phyloP scores from a whole-genome alignment of 2,113 vertebrate genomes.

The Sigmodon hispidus region DNA sequence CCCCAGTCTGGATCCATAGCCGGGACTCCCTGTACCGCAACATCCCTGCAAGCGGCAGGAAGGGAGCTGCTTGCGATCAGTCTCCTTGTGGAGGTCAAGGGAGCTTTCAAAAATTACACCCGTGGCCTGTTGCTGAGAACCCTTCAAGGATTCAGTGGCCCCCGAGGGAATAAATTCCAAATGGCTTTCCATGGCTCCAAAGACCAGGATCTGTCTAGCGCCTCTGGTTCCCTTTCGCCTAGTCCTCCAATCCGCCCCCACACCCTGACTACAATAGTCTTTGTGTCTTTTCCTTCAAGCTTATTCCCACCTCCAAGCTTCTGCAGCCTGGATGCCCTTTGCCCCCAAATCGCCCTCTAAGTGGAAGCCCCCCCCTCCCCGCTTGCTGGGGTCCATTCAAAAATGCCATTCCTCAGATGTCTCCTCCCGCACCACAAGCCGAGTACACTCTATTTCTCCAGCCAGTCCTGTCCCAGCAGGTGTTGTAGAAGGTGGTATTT shows the following conservation, averaged over 20 bases:
- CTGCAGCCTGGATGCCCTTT: background rate
- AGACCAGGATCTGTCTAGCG: background rate
- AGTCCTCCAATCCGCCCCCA: background rate
- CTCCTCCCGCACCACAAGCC: background rate
- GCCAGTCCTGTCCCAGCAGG: background rate
- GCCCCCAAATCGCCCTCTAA: background rate
- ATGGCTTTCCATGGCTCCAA: background rate
- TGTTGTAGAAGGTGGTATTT: background rate
- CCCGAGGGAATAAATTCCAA: background rate
- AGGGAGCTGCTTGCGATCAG: background rate
- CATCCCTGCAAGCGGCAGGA: background rate
- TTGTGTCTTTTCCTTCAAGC: constrained; percentile 54
- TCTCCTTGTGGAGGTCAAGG: background rate
- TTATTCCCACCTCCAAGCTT: background rate
- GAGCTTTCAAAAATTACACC: constrained; percentile 7
- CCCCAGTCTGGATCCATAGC: background rate
- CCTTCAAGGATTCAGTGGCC: background rate
- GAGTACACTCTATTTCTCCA: background rate
- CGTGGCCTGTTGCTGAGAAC: background rate
- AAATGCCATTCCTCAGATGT: background rate
- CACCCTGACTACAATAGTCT: constrained; percentile 59
- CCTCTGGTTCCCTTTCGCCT: background rate
- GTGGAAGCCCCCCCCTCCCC: background rate
- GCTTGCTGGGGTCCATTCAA: background rate
- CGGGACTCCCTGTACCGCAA: accelerated